These are phyloP conservation scores for Lophotriccus pileatus DNA, from an alignment of 2,797 vertebrate genomes.

Conservation along the genomic window DNA sequence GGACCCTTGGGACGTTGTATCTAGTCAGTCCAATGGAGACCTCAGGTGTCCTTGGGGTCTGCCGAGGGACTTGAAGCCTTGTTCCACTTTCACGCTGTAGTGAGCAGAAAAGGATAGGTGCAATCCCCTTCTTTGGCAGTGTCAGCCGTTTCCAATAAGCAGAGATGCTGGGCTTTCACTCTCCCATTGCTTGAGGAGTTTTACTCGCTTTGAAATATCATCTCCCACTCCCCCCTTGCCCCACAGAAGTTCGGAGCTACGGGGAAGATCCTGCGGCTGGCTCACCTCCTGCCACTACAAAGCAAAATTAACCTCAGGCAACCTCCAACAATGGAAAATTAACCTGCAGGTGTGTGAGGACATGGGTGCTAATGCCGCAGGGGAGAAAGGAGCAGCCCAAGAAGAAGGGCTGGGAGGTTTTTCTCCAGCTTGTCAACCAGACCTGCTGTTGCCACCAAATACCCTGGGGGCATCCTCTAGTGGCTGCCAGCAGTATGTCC, in stretches of 20 bases:
- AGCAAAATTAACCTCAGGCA: background rate
- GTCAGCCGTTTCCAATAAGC: background rate
- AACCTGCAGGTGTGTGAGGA: background rate
- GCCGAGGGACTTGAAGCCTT: background rate
- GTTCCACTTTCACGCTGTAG: fast-evolving
- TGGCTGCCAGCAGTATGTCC: background rate
- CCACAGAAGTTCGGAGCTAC: background rate
- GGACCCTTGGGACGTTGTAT: background rate
- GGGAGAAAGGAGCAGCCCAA: background rate
- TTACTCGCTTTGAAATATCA: fast-evolving
- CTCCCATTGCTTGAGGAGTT: background rate
- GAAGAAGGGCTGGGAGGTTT: background rate
- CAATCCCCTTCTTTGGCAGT: fast-evolving
- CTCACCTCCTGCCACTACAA: background rate
- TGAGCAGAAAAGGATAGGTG: background rate
- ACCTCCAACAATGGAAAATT: background rate
- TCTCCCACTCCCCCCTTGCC: fast-evolving
- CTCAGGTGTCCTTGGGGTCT: fast-evolving
- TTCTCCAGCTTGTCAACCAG: fast-evolving
- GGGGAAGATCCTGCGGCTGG: fast-evolving
- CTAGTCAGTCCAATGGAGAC: background rate
- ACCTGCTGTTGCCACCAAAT: background rate
- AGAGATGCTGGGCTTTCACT: too few species aligned
- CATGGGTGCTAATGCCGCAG: background rate
- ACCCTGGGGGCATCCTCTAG: background rate